phyloP scores from a whole-genome alignment of 2,888 invertebrate species.

The Tetragonula carbonaria region DNA sequence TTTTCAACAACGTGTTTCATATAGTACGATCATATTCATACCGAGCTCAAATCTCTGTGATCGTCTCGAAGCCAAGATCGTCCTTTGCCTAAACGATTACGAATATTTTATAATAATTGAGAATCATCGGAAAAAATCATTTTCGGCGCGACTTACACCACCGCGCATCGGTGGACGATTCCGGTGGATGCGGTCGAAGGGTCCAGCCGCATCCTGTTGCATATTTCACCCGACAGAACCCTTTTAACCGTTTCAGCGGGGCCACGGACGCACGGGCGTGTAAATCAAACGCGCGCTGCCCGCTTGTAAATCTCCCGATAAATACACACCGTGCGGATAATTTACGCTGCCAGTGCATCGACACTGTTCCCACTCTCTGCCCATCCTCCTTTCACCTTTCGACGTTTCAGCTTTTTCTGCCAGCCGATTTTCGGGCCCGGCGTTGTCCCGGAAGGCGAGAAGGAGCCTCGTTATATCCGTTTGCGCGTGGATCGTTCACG shows the following conservation, averaged over 20 bases:
- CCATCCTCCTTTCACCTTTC: not conserved
- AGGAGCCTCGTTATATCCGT: constrained; percentile 48
- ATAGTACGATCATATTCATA: too few species aligned
- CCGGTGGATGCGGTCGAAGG: constrained; percentile 63
- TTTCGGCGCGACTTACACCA: too few species aligned
- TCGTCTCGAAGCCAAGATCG: too few species aligned
- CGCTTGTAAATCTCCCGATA: constrained; percentile 83
- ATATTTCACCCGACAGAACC: constrained; percentile 79
- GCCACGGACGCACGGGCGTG: constrained; percentile 73
- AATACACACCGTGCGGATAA: constrained; percentile 83
- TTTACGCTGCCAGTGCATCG: constrained; percentile 79
- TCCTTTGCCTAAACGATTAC: too few species aligned
- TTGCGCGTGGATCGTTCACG: constrained; percentile 54
- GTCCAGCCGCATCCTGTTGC: constrained; percentile 77
- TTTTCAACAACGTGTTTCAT: too few species aligned
- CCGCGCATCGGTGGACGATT: constrained; percentile 66
- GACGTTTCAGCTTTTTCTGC: not conserved
- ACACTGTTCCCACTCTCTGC: constrained; percentile 15
- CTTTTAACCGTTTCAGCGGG: constrained; percentile 72
- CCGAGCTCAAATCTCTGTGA: too few species aligned
- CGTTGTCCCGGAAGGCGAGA: constrained; percentile 65
- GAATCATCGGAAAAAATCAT: too few species aligned
- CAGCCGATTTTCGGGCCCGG: constrained; percentile 54
- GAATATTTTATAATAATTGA: too few species aligned
- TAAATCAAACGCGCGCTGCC: constrained; percentile 82